Evolutionary conservation across 1,140 invertebrate species (phyloP).

Genomic region (Eufriesea mexicana): DNA sequence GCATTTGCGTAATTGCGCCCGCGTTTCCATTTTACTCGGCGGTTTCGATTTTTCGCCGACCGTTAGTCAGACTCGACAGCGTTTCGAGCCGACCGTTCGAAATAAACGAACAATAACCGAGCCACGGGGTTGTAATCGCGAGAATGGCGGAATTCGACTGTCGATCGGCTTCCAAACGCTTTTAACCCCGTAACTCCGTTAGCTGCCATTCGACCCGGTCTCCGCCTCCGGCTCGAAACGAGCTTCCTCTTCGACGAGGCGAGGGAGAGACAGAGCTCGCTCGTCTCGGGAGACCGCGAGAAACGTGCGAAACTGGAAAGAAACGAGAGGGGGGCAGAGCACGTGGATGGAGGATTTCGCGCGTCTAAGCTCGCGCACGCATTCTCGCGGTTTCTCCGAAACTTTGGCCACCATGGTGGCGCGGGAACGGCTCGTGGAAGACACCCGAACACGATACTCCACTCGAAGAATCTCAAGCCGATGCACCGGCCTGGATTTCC

Average conservation of each 20-base stretch:
- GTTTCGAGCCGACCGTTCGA: neutral
- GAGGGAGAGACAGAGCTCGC: no score
- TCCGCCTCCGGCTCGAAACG: neutral
- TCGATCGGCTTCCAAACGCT: neutral
- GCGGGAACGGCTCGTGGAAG: neutral
- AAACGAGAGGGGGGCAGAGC: neutral
- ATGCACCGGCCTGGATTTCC: slow-evolving; percentile 55
- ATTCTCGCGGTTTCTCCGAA: slow-evolving; percentile 7
- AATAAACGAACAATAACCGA: slow-evolving; percentile 11
- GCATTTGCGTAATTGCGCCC: slow-evolving; percentile 58
- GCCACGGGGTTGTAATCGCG: neutral
- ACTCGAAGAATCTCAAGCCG: slow-evolving; percentile 64
- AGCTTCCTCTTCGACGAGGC: neutral
- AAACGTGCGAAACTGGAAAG: neutral
- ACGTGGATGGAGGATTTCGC: neutral
- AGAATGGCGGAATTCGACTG: neutral
- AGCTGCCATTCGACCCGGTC: neutral
- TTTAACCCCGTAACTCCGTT: neutral
- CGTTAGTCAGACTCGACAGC: neutral
- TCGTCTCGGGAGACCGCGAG: neutral
- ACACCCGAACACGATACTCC: slow-evolving; percentile 70
- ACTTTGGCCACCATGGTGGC: neutral
- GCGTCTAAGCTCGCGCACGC: neutral
- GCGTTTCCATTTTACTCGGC: slow-evolving; percentile 14
- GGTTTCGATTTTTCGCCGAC: slow-evolving; percentile 18